Percentiles rank a stretch among this genome's conserved stretches.
These are phyloP conservation scores for Megastigmus dorsalis DNA, from an alignment of 2,888 invertebrate genomes.

Conservation along the genomic window DNA sequence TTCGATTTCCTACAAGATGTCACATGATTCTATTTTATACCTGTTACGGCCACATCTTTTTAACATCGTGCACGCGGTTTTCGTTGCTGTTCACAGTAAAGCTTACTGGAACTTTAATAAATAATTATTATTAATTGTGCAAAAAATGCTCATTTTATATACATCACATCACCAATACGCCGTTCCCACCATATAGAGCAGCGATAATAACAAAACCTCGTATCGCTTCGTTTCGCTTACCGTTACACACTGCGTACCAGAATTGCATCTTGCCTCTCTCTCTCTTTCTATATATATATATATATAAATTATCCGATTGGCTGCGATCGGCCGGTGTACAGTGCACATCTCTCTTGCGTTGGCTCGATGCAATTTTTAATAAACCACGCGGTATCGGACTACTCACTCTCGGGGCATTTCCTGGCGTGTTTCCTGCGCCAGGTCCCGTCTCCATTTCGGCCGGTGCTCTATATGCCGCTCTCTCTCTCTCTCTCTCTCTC, in stretches of 20 bases:
- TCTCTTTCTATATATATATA: neutral
- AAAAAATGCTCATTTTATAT: too few relatives aligned
- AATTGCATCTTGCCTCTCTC: neutral
- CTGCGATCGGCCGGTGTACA: neutral
- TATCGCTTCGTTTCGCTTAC: too few relatives aligned
- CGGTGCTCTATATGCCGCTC: neutral
- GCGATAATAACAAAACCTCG: too few relatives aligned
- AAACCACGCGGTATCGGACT: slow-evolving; percentile 27
- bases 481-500: neutral
- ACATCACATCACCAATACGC: neutral
- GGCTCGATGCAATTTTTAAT: slow-evolving; percentile 40
- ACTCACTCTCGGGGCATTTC: neutral
- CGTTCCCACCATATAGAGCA: too few relatives aligned
- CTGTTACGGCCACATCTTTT: too few relatives aligned
- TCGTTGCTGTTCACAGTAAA: too few relatives aligned
- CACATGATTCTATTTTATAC: too few relatives aligned
- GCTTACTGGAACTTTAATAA: too few relatives aligned
- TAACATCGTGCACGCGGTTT: too few relatives aligned
- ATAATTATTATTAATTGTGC: too few relatives aligned
- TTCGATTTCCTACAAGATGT: too few relatives aligned
- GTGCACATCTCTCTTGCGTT: neutral
- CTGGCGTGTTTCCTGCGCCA: slow-evolving; percentile 26
- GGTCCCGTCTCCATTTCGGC: slow-evolving; percentile 16
- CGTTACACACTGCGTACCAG: too few relatives aligned
- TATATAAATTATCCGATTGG: slow-evolving; percentile 18